phyloP scores from a whole-genome alignment of 2,797 vertebrate species.

The Poeciliopsis paucimaculata region DNA sequence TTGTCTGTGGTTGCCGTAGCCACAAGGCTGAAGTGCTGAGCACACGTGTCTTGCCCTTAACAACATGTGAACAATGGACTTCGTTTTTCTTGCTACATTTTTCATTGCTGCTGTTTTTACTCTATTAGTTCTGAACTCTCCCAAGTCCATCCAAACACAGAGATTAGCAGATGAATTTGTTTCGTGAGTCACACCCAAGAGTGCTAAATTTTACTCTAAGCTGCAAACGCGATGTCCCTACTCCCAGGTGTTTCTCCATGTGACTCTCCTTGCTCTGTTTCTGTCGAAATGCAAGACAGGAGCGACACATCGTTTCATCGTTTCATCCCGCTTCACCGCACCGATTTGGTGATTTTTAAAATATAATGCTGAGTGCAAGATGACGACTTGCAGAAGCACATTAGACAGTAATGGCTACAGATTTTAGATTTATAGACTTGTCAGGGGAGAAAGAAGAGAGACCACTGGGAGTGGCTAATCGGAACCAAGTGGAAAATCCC shows the following conservation, averaged over 20 bases:
- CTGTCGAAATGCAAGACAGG: neutral
- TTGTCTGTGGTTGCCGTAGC: neutral
- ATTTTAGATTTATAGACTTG: neutral
- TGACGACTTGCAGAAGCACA: neutral
- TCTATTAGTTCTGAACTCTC: neutral
- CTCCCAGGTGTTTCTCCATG: neutral
- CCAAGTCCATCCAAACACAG: neutral
- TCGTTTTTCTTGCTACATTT: neutral
- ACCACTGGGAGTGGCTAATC: neutral
- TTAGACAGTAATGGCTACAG: neutral
- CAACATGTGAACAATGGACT: neutral
- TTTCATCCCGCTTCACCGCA: neutral
- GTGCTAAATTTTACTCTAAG: neutral
- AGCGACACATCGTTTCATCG: neutral
- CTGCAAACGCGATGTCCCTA: neutral
- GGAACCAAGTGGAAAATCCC: too few relatives aligned
- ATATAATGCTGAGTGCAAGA: neutral
- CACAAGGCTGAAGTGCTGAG: neutral
- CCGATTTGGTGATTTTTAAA: neutral
- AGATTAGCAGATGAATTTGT: neutral
- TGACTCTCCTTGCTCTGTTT: neutral
- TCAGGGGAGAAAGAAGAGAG: neutral
- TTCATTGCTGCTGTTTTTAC: neutral
- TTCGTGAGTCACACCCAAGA: neutral
- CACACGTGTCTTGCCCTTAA: neutral